Conservation (phyloP, 2,113 vertebrate genomes). For the Lepus timidus region DNA sequence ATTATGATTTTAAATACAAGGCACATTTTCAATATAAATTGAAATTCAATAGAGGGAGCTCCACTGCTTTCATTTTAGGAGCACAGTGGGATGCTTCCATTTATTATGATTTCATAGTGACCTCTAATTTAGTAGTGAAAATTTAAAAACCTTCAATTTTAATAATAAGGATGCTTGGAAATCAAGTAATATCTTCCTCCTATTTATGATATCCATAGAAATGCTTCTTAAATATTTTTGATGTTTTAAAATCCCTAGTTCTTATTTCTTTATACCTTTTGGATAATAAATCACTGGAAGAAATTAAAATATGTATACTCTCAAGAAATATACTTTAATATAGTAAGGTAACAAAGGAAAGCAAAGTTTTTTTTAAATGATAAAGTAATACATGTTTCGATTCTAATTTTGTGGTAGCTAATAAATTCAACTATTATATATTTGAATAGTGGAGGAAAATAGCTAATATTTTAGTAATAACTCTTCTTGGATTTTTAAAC, state of each 20-base stretch:
- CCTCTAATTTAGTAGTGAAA: conserved; percentile 69
- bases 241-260: neutral
- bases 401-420: conserved; percentile 17
- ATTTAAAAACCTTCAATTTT: conserved; percentile 69
- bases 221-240: conserved; percentile 29
- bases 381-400: conserved; percentile 10
- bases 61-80: conserved; percentile 72
- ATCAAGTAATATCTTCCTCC: neutral
- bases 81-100: neutral
- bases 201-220: conserved; percentile 21
- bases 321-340: neutral
- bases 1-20: conserved; percentile 68
- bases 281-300: conserved; percentile 22
- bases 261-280: conserved; percentile 27
- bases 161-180: conserved; percentile 35
- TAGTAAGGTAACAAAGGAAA: neutral
- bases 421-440: conserved; percentile 9
- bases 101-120: conserved; percentile 70
- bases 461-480: conserved; percentile 1
- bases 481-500: conserved; percentile 43
- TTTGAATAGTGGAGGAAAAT: conserved; percentile 14
- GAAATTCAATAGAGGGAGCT: conserved; percentile 87
- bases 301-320: neutral
- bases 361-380: neutral
- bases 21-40: conserved; percentile 67